phyloP scores from a whole-genome alignment of 2,797 vertebrate species.

The Clarias platycephalus region DNA sequence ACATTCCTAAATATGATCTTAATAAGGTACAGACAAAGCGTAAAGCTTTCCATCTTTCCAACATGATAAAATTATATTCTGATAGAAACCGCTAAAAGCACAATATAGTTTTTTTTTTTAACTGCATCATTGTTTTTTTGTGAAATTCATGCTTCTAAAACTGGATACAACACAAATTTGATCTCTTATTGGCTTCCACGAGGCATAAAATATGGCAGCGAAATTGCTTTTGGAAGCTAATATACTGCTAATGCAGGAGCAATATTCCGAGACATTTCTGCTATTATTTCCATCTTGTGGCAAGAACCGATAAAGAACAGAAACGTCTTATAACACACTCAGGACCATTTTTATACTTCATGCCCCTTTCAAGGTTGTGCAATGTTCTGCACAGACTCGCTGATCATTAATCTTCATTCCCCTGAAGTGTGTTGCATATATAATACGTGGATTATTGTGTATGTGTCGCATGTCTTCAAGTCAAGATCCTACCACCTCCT shows the following conservation, averaged over 20 bases:
- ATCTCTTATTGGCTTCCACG: neutral
- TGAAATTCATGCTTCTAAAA: neutral
- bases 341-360: neutral
- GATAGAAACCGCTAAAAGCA: conserved; percentile 55
- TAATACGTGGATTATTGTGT: neutral
- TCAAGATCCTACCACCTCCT: neutral
- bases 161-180: neutral
- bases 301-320: neutral
- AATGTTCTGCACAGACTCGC: neutral
- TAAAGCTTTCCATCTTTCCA: conserved; percentile 5
- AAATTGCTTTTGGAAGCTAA: conserved; percentile 24
- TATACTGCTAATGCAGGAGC: conserved; percentile 12
- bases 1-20: neutral
- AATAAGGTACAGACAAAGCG: conserved; percentile 14
- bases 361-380: conserved; percentile 3
- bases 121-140: neutral
- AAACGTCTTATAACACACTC: neutral
- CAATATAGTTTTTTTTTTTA: conserved; percentile 37
- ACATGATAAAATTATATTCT: conserved; percentile 50
- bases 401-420: conserved; percentile 17
- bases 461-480: neutral
- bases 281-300: conserved; percentile 9
- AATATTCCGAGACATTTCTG: neutral
- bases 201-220: neutral
- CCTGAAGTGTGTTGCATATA: neutral